phyloP scores from a whole-genome alignment of 2,888 invertebrate genomes.

The Eupithecia subumbrata region DNA sequence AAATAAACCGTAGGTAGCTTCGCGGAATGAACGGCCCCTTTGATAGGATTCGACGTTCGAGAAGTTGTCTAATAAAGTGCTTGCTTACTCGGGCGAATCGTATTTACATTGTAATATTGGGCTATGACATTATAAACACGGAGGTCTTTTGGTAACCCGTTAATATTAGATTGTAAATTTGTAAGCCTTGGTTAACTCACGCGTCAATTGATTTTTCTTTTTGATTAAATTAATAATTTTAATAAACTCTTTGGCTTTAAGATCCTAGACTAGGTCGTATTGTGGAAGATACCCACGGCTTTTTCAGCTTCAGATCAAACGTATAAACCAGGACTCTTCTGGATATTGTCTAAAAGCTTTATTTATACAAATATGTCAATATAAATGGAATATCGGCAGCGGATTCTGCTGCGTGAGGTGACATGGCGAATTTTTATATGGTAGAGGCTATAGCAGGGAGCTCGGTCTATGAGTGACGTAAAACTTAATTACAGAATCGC shows the following conservation, averaged over 20 bases:
- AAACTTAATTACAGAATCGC: conserved; percentile 82
- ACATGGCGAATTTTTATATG: conserved; percentile 71
- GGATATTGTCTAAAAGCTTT: background rate
- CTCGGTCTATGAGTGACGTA: conserved; percentile 78
- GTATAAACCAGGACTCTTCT: background rate
- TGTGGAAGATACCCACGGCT: background rate
- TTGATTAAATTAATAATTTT: no score
- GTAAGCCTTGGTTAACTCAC: background rate
- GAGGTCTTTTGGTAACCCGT: conserved; percentile 11
- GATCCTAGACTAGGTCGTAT: no score
- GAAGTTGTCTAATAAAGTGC: conserved; percentile 28
- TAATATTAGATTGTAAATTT: background rate
- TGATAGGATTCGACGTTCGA: conserved; percentile 43
- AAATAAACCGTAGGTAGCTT: conserved; percentile 51
- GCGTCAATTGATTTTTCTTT: background rate
- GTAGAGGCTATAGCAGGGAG: conserved; percentile 79
- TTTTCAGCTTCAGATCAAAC: background rate
- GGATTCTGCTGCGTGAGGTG: conserved; percentile 52
- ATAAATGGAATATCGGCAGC: conserved; percentile 24
- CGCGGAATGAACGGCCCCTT: conserved; percentile 43
- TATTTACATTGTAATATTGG: conserved; percentile 16
- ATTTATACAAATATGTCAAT: conserved; percentile 17
- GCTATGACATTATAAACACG: conserved; percentile 13
- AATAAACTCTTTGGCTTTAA: no score
- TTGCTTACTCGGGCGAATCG: conserved; percentile 21